Conservation (phyloP, 2,888 invertebrate species). For the Pachycephus smyrnensis region DNA sequence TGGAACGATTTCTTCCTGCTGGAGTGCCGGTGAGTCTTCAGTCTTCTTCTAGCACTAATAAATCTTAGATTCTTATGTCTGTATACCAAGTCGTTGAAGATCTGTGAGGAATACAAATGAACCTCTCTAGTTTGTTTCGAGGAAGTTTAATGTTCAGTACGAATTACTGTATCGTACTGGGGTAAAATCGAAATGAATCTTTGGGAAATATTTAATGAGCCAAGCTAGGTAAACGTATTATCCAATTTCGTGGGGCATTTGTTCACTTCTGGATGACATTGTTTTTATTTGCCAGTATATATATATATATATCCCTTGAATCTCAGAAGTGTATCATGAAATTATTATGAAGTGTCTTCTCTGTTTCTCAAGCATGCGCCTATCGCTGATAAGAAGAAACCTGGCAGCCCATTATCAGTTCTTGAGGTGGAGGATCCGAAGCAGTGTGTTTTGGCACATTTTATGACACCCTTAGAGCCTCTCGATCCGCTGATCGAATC, state of each 20-base stretch:
- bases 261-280: not conserved
- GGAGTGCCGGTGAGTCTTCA: slow-evolving; percentile 80
- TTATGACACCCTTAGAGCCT: slow-evolving; percentile 90
- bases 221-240: not conserved
- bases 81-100: not conserved
- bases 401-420: slow-evolving; percentile 75
- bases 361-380: slow-evolving; percentile 71
- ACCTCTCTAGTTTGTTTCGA: not conserved
- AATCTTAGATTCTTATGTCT: not conserved
- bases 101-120: not conserved
- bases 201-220: not conserved
- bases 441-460: slow-evolving; percentile 86
- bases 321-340: not conserved
- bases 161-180: not conserved
- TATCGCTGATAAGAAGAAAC: slow-evolving; percentile 70
- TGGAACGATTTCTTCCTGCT: slow-evolving; percentile 89
- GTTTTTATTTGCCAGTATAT: not conserved
- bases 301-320: not conserved
- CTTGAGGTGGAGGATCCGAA: slow-evolving; percentile 91
- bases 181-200: not conserved
- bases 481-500: slow-evolving; percentile 89
- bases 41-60: slow-evolving; percentile 12
- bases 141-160: not conserved
- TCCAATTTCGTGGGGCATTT: not conserved
- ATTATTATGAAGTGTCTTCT: not conserved